phyloP scores from a whole-genome alignment of 2,888 invertebrate genomes.

The Ctena decussata region DNA sequence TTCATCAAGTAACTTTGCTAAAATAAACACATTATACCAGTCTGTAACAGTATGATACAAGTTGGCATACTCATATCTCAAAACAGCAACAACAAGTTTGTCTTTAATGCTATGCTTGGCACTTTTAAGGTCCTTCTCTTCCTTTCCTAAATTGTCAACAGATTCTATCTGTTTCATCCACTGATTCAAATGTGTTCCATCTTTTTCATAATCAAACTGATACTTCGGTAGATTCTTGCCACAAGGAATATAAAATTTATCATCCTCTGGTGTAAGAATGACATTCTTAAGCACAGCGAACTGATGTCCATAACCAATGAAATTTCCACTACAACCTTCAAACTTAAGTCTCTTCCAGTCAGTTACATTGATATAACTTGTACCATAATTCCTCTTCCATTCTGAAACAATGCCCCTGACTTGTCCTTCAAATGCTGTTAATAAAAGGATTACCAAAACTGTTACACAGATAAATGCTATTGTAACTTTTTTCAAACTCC shows the following conservation, averaged over 20 bases:
- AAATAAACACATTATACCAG: conserved; percentile 81
- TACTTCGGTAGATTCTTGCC: conserved; percentile 7
- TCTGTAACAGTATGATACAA: conserved; percentile 84
- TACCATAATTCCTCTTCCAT: background rate
- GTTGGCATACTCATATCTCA: conserved; percentile 83
- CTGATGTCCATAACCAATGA: conserved; percentile 56
- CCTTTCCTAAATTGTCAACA: background rate
- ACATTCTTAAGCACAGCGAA: conserved; percentile 64
- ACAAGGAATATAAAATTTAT: conserved; percentile 47
- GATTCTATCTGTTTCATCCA: conserved; percentile 31
- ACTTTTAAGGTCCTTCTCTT: background rate
- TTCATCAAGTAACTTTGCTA: conserved; percentile 71
- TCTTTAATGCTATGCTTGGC: background rate
- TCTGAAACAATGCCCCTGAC: conserved; percentile 6
- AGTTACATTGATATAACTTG: conserved; percentile 15
- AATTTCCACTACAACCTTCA: conserved; percentile 50
- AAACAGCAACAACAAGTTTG: conserved; percentile 70
- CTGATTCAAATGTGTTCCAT: conserved; percentile 57
- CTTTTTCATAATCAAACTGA: conserved; percentile 51
- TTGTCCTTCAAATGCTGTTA: background rate
- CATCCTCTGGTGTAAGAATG: conserved; percentile 40
- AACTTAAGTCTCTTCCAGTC: conserved; percentile 25
- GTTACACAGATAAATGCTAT: background rate
- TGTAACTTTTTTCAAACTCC: background rate
- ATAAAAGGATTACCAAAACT: background rate